Evolutionary conservation across 92 coral and sea anemone genomes (phyloP).

Genomic region (Heliopora coerulea): DNA sequence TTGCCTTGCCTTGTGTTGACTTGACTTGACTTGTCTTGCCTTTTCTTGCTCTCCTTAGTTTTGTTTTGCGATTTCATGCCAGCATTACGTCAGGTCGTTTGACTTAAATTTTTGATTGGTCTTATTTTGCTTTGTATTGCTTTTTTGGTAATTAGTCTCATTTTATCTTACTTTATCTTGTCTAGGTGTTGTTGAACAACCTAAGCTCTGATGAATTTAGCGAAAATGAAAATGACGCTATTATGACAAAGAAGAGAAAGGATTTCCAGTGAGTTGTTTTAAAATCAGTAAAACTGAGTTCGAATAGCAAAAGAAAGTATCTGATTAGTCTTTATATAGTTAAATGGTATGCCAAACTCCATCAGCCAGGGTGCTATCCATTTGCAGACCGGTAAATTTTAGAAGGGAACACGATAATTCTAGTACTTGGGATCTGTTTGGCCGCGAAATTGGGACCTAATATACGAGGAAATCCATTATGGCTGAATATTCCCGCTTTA

Average conservation of each 20-base stretch:
- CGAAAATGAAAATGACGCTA: slow-evolving; percentile 62
- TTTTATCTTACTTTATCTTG: not conserved
- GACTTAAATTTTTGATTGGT: not conserved
- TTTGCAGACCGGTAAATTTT: no score
- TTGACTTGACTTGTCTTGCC: not conserved
- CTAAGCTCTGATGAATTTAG: slow-evolving; percentile 92
- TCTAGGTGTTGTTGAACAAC: slow-evolving; percentile 83
- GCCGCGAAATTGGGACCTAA: no score
- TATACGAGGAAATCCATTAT: no score
- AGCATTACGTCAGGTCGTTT: not conserved
- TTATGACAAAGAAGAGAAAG: slow-evolving; percentile 49
- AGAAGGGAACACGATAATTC: no score
- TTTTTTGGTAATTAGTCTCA: not conserved
- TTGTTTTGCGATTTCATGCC: no score
- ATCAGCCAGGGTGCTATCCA: no score
- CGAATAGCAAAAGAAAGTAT: slow-evolving; percentile 1
- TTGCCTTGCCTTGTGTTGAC: slow-evolving; percentile 7
- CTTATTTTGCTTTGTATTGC: not conserved
- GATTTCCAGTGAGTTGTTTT: slow-evolving; percentile 46
- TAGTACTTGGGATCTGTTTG: no score
- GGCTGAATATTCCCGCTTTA: no score
- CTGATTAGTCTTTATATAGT: not conserved
- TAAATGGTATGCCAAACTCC: no score
- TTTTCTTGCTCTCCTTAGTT: slow-evolving; percentile 5
- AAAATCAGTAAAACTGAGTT: slow-evolving; percentile 7